Percentiles rank a stretch among this genome's conserved stretches.
These are phyloP conservation scores for Mythimna ferrago DNA, from an alignment of 2,888 invertebrate species.

Conservation along the genomic window DNA sequence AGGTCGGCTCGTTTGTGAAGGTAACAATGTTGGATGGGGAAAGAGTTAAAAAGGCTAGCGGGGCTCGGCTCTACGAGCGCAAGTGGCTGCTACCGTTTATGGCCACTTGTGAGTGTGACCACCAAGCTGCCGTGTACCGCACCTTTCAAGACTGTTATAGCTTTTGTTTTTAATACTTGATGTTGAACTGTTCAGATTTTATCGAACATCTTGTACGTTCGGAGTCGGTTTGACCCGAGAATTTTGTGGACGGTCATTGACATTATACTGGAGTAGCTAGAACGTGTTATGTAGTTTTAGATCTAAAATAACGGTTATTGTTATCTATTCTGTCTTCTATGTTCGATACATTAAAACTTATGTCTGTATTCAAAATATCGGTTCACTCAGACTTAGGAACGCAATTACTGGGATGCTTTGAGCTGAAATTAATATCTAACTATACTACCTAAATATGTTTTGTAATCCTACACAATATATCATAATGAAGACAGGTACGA, in stretches of 20 bases:
- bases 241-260: conserved; percentile 4
- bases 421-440: not conserved
- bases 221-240: conserved; percentile 6
- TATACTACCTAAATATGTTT: too few relatives aligned
- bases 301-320: not conserved
- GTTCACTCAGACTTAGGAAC: not conserved
- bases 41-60: conserved; percentile 85
- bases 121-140: conserved; percentile 43
- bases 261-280: not conserved
- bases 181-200: conserved; percentile 31
- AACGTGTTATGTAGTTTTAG: conserved; percentile 7
- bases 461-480: not conserved
- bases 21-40: conserved; percentile 87
- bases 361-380: conserved; percentile 11
- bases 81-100: conserved; percentile 63
- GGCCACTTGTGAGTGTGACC: conserved; percentile 63
- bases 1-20: conserved; percentile 84
- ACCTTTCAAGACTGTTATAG: conserved; percentile 43
- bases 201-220: conserved; percentile 15
- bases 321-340: conserved; percentile 4
- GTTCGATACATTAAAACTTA: conserved; percentile 22
- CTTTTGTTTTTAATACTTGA: conserved; percentile 50
- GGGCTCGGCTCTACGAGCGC: conserved; percentile 64
- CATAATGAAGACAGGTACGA: not conserved
- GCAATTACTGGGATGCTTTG: not conserved